Percentiles rank a stretch among this genome's conserved stretches.
Evolutionary conservation across 1,140 invertebrate genomes (phyloP).

Genomic region (Zelostemma sp.): DNA sequence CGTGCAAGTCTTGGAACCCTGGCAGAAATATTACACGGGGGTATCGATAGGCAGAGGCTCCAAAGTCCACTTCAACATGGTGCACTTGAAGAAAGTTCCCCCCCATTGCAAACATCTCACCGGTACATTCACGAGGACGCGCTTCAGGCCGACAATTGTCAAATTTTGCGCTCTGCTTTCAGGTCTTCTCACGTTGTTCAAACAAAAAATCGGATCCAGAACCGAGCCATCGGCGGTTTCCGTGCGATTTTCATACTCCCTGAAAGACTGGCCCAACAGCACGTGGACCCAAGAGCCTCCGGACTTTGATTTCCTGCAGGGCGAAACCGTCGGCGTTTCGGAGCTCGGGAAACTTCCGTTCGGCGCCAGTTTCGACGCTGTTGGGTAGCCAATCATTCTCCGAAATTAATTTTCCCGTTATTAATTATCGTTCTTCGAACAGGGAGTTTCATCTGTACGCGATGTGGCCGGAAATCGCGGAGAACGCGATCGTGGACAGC

Average conservation of each 20-base stretch:
- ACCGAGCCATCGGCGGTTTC: conserved; percentile 80
- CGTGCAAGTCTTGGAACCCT: conserved; percentile 85
- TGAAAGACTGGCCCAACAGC: conserved; percentile 79
- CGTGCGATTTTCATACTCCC: conserved; percentile 84
- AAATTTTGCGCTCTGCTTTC: conserved; percentile 24
- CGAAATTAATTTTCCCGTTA: too few relatives aligned
- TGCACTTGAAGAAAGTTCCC: conserved; percentile 87
- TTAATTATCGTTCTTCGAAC: too few relatives aligned
- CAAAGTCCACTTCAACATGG: conserved; percentile 87
- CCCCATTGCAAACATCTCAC: conserved; percentile 85
- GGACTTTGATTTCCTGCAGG: conserved; percentile 79
- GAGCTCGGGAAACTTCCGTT: conserved; percentile 81
- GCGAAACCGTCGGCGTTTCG: conserved; percentile 71
- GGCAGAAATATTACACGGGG: conserved; percentile 87
- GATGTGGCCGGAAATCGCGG: conserved; percentile 89
- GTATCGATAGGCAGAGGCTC: conserved; percentile 81
- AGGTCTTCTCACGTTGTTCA: conserved; percentile 83
- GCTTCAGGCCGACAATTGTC: background rate
- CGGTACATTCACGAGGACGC: conserved; percentile 58
- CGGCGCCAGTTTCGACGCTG: conserved; percentile 86
- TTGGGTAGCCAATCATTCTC: too few relatives aligned
- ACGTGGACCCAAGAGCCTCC: conserved; percentile 79
- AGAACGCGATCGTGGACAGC: conserved; percentile 89
- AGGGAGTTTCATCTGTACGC: conserved; percentile 84
- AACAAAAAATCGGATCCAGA: conserved; percentile 80